phyloP scores from a whole-genome alignment of 2,888 invertebrate genomes.

The Eretmocerus hayati region DNA sequence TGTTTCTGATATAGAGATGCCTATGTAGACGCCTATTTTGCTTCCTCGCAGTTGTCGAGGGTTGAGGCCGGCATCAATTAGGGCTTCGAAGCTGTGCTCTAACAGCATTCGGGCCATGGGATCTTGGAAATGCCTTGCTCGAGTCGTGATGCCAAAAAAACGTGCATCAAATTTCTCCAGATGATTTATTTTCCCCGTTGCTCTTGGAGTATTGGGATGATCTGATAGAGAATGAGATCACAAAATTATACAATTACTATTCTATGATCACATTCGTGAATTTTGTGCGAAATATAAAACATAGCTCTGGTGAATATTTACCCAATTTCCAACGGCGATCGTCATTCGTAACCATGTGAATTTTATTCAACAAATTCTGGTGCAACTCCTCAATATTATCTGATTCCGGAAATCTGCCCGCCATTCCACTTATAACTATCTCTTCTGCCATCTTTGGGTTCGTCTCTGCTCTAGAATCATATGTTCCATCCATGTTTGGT shows the following conservation, averaged over 20 bases:
- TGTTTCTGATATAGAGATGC: constrained; percentile 64
- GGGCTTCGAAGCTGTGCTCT: constrained; percentile 56
- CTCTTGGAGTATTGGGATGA: constrained; percentile 65
- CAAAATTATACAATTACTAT: background rate
- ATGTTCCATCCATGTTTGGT: too few relatives aligned
- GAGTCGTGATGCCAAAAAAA: constrained; percentile 52
- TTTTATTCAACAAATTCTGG: constrained; percentile 62
- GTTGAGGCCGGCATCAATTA: constrained; percentile 51
- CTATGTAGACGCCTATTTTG: constrained; percentile 68
- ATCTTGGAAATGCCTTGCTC: constrained; percentile 54
- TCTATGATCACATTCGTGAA: background rate
- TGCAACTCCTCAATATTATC: constrained; percentile 66
- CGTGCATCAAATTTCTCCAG: constrained; percentile 61
- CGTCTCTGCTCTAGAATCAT: too few relatives aligned
- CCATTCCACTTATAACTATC: constrained; percentile 60
- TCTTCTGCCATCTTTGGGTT: too few relatives aligned
- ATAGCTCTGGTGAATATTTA: constrained; percentile 10
- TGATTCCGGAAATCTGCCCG: constrained; percentile 73
- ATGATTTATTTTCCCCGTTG: constrained; percentile 66
- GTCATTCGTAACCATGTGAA: constrained; percentile 58
- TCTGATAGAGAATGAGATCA: constrained; percentile 27
- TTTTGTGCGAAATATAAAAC: background rate
- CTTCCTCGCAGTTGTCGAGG: constrained; percentile 60
- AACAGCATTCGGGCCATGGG: constrained; percentile 57
- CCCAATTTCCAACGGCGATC: constrained; percentile 45